Base-by-base conservation (phyloP, 2,888 invertebrate species). In the Agrotis exclamationis region DNA sequence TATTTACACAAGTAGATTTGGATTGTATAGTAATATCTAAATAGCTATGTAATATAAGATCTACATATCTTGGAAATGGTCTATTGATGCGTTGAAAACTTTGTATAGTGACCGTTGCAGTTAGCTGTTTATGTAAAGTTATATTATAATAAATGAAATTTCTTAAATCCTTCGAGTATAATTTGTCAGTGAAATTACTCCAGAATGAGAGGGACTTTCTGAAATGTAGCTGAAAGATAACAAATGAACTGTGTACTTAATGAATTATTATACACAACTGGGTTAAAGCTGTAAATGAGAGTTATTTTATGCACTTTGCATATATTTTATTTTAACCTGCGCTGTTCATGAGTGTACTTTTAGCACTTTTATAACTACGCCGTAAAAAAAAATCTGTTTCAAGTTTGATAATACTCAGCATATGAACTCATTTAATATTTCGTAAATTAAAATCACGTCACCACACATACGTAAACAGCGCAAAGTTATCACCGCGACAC, bases 81-180 rank as follows among this genome's bases (percentile, higher is more conserved):
- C 58, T 80, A 68, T 80, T 65, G 71, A 69, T 64, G 50, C 65
- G 85, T 82, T 82, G 69, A 80, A 73, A 73, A 73, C 62, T 64
- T 70, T 84, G 85, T 90, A 89, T 89, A 90, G 86, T 85, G 83
- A 87, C 87, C 87, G 91, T 93, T 93, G 88, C 89, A 88, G 89
- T 91, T 94, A 95, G 94, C 85, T 92, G 93, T 94, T 94, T 89
- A 91, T 92, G 92, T 94, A 92, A 92, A 90, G 87, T 91, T 92
- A 90, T 56, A 84, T 87, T 56, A 84, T 87, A 93, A 93, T 95
- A 95, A 95, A 95, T 85, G 84, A 91, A 87, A 86, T 91, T 93
- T 91, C 86, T 76, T 89, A 89, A 85, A 86, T 53, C 63, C 47
- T 67, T n/a, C 79, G 74, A 78, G 82, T 86, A 74, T 83, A 73